Evolutionary conservation across 2,888 invertebrate genomes (phyloP).

Genomic region (Prostheceraeus crozeri): DNA sequence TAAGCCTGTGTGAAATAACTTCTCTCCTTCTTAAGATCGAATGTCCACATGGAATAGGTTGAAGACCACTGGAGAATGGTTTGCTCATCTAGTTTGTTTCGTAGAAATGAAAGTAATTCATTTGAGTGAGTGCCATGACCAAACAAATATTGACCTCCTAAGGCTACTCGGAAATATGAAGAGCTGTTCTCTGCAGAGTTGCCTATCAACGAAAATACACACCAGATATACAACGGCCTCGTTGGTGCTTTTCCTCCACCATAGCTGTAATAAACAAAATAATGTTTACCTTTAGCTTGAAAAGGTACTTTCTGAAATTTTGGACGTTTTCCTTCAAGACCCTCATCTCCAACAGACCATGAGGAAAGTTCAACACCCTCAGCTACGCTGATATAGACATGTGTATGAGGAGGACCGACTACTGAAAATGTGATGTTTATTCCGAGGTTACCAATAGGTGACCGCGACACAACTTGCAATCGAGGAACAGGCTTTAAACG

Average conservation of each 20-base stretch:
- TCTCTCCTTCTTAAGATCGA: too few species aligned
- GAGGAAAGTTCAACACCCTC: background rate
- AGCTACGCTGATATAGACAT: slow-evolving; percentile 21
- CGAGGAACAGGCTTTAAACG: slow-evolving; percentile 2
- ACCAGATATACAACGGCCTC: background rate
- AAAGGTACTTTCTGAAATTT: too few species aligned
- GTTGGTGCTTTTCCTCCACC: slow-evolving; percentile 21
- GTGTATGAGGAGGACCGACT: slow-evolving; percentile 7
- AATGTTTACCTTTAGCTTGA: background rate
- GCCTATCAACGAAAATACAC: background rate
- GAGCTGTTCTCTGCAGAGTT: background rate
- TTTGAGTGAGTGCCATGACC: slow-evolving; percentile 43
- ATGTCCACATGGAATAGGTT: slow-evolving; percentile 43
- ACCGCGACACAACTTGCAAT: slow-evolving; percentile 4
- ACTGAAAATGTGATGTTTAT: slow-evolving; percentile 28
- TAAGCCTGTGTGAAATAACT: too few species aligned
- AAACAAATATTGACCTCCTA: slow-evolving; percentile 47
- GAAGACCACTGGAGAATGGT: slow-evolving; percentile 44
- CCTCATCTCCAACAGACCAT: slow-evolving; percentile 17
- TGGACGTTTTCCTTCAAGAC: too few species aligned
- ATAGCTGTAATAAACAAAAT: slow-evolving; percentile 19
- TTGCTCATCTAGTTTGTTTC: slow-evolving; percentile 44
- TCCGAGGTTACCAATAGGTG: background rate
- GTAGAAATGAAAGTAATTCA: slow-evolving; percentile 42
- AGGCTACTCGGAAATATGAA: slow-evolving; percentile 41